Percentiles rank a stretch among this genome's conserved stretches.
Evolutionary conservation across 2,797 vertebrate species (phyloP).

Genomic region (Arnoldichthys spilopterus): DNA sequence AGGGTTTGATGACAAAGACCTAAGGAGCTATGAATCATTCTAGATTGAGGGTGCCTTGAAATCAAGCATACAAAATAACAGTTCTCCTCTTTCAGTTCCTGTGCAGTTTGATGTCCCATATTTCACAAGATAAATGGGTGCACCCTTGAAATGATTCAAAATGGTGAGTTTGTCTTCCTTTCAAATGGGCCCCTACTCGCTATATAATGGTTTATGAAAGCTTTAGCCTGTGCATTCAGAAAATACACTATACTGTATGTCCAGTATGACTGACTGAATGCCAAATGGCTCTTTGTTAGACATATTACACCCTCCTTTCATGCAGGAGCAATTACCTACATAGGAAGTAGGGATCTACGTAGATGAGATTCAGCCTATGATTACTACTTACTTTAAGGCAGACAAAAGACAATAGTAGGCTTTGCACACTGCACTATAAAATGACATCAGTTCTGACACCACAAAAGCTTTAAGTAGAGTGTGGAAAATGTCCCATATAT

Average conservation of each 20-base stretch:
- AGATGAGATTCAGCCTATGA: neutral
- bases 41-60: conserved; percentile 12
- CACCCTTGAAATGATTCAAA: neutral
- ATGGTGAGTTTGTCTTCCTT: neutral
- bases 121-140: neutral
- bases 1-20: conserved; percentile 18
- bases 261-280: too few relatives aligned
- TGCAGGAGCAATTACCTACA: too few relatives aligned
- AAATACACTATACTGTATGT: too few relatives aligned
- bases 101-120: conserved; percentile 8
- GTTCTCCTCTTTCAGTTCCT: neutral
- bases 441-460: neutral
- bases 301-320: too few relatives aligned
- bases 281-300: too few relatives aligned
- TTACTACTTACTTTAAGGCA: neutral
- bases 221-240: too few relatives aligned
- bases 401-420: conserved; percentile 1
- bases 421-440: neutral
- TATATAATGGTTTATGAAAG: too few relatives aligned
- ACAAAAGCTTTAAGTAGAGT: neutral
- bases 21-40: conserved; percentile 27
- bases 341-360: too few relatives aligned
- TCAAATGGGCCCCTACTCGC: too few relatives aligned
- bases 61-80: conserved; percentile 3
- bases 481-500: conserved; percentile 4